Conservation (phyloP, 2,113 vertebrate species). For the Falco punctatus region DNA sequence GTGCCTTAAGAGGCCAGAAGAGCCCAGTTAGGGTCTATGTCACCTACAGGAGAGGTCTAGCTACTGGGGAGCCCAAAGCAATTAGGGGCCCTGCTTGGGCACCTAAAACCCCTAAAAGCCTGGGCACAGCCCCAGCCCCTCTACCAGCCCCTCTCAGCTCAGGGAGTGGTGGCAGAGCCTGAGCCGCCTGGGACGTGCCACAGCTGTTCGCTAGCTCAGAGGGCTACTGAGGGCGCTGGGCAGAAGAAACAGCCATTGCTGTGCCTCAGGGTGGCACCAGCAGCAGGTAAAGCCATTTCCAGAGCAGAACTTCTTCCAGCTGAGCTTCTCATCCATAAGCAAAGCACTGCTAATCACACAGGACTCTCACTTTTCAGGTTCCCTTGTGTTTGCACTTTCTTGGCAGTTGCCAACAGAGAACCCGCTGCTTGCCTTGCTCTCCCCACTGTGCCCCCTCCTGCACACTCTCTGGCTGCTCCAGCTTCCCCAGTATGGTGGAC, state of each 20-base stretch:
- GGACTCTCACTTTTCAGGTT: neutral
- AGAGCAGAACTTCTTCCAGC: neutral
- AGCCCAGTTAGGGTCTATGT: neutral
- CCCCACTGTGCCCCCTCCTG: too few relatives aligned
- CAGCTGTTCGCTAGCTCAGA: neutral
- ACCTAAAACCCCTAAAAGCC: neutral
- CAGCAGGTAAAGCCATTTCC: neutral
- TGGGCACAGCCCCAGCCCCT: neutral
- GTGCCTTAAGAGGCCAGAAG: neutral
- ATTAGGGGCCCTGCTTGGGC: rapidly evolving
- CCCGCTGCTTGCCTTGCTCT: rapidly evolving
- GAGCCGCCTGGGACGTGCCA: neutral
- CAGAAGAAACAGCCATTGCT: neutral
- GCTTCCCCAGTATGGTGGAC: rapidly evolving
- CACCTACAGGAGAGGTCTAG: neutral
- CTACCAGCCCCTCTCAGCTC: neutral
- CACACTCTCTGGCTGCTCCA: rapidly evolving
- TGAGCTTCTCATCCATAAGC: neutral
- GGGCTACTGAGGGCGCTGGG: neutral
- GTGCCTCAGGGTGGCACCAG: neutral
- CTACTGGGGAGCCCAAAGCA: neutral
- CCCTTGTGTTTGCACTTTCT: neutral
- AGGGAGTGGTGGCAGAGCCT: neutral
- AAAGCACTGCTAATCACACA: neutral
- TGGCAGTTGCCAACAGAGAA: neutral